A percentile compares a stretch with the other conserved stretches of the same genome.
phyloP scores from a whole-genome alignment of 2,888 invertebrate genomes.

The Epirrita christyi region DNA sequence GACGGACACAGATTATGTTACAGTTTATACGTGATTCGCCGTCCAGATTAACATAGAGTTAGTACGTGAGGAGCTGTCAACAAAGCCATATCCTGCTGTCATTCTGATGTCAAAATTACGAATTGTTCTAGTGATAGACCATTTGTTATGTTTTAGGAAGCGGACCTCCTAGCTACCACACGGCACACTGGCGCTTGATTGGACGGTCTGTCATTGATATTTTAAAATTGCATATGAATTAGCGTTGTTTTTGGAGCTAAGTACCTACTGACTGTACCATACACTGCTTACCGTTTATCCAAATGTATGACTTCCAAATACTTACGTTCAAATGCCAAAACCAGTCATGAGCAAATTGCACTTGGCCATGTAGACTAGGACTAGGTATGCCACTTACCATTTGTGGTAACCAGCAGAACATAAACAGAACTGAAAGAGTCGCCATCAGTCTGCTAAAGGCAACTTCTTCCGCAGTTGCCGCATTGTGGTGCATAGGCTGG shows the following conservation, averaged over 20 bases:
- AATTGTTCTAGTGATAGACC: conserved; percentile 1
- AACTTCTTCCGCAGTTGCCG: conserved; percentile 91
- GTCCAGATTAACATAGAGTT: not conserved
- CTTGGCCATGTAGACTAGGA: too few species aligned
- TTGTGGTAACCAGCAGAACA: conserved; percentile 95
- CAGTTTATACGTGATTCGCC: conserved; percentile 1
- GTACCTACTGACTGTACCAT: not conserved
- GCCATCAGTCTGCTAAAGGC: conserved; percentile 95
- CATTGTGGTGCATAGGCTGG: conserved; percentile 60
- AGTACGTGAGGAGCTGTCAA: not conserved
- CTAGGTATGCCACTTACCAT: conserved; percentile 89
- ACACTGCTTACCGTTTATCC: not conserved
- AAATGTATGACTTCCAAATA: not conserved
- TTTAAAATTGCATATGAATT: not conserved
- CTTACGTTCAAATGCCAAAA: too few species aligned
- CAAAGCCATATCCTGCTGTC: conserved; percentile 14
- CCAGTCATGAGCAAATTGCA: too few species aligned
- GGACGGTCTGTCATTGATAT: not conserved
- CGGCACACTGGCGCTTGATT: not conserved
- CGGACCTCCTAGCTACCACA: conserved; percentile 15
- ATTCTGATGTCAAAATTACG: conserved; percentile 41
- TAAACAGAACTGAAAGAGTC: conserved; percentile 91
- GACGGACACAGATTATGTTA: not conserved
- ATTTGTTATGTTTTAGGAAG: conserved; percentile 1
- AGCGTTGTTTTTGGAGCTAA: not conserved